phyloP scores from a whole-genome alignment of 2,888 invertebrate genomes.

The Nymphalis polychloros region DNA sequence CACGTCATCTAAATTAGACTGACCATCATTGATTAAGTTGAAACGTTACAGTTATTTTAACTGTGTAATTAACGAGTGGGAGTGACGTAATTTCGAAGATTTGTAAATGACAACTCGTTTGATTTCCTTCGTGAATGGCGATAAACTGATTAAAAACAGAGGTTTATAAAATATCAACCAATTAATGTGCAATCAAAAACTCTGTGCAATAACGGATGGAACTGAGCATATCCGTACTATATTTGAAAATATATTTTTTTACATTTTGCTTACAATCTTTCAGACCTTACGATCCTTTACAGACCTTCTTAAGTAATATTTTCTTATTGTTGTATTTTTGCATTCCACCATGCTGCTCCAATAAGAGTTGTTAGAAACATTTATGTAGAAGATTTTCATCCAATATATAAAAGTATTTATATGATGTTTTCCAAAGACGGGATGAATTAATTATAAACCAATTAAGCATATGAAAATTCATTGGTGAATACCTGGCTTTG shows the following conservation, averaged over 20 bases:
- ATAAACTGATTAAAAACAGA: neutral
- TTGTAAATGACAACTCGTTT: slow-evolving; percentile 3
- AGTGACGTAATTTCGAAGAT: neutral
- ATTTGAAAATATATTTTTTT: neutral
- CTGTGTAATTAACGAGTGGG: neutral
- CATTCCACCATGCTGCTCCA: too few relatives aligned
- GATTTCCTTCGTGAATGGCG: neutral
- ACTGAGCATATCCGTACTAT: neutral
- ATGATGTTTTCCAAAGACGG: too few relatives aligned
- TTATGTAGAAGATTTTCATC: too few relatives aligned
- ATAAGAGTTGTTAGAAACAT: too few relatives aligned
- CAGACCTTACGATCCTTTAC: too few relatives aligned
- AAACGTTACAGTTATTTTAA: slow-evolving; percentile 4
- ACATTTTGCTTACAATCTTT: neutral
- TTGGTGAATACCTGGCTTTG: too few relatives aligned
- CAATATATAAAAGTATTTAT: too few relatives aligned
- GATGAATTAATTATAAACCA: too few relatives aligned
- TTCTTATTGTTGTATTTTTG: too few relatives aligned
- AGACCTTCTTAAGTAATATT: too few relatives aligned
- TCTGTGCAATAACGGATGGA: neutral
- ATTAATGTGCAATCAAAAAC: neutral
- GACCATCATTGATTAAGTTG: neutral
- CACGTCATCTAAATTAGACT: too few relatives aligned
- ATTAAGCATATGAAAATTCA: too few relatives aligned
- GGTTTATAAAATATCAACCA: neutral